Evolutionary conservation across 2,113 vertebrate genomes (phyloP), one percentile per base, ranked within the genome.

Genomic region (Coturnix japonica): DNA sequence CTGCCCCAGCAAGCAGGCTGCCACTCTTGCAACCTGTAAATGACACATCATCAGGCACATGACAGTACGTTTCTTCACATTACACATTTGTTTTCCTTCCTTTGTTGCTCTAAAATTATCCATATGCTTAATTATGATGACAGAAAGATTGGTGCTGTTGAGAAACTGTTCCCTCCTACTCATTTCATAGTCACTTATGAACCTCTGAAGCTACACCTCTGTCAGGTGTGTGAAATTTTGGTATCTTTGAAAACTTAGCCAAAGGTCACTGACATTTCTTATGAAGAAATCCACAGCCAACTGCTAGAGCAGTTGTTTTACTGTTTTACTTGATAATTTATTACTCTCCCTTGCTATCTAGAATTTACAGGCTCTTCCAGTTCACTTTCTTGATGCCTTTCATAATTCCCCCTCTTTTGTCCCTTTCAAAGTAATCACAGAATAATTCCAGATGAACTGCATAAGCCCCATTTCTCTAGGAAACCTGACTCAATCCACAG

Each of bases 1-100:
- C n/a, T 8, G 5, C 3, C 13, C 60, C 0, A 0, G 47, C 63
- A 64, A 59, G 37, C 39, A 76, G 54, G 35, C 43, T 7, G 13
- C 30, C 41, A 20, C 33, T 57, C 35, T 49, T 53, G n/a, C 46
- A 63, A 63, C 9, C n/a, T 77, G 19, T 31, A 43, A 53, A 57
- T 61, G 60, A 74, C n/a, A 57, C 13, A 26, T 7, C 41, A 26
- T 33, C 44, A 63, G 35, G 56, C 41, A 71, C 18, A 3, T 2
- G 23, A 43, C 30, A 53, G 7, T 26, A 19, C 33, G 18, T 57
- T 71, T 10, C 53, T 81, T 70, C 41, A 23, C 2, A 0, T 54
- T 41, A 59, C 25, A 17, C 25, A 17, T 23, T 59, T 63, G 13
- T 26, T 49, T 87, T 90, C 15, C 56, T 66, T 65, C 54, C 43